Evolutionary conservation across 64 coral and sea anemone species (phyloP), one percentile per base, ranked within the genome.

Genomic region (Stylophora pistillata): DNA sequence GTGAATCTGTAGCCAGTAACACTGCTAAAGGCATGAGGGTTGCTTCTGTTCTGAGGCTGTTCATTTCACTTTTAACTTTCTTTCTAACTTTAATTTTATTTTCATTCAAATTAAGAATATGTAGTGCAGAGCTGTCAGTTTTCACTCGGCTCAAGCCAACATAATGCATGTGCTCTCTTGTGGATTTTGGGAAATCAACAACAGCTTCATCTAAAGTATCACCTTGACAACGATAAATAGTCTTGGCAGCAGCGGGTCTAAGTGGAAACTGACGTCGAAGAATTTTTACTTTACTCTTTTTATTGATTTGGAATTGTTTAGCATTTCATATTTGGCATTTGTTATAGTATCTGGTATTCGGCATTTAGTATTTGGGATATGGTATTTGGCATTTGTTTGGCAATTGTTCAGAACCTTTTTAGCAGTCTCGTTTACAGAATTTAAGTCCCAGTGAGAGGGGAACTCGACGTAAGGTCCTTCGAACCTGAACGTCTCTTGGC

Each of bases 31-130:
- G 79, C 27, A 17, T 5, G 9, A 82, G 56, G 13, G 6, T n/a
- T 82, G 52, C 53, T 82, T 82, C 78, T 25, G 74, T 77, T 80
- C 78, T 80, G 9, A 80, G 56, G 1, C 78, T 41, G 4, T 5
- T 15, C 78, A 80, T 80, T 80, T 80, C 78, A 53, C 18, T 23
- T 55, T 56, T 17, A 56, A 80, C 78, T 53, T 41, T 55, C 32
- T 80, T 4, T 6, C 78, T 80, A 23, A 80, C 78, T 5, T 55
- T 53, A 2, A 80, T 80, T 80, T 80, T 80, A 4, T 58, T 56
- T 80, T 80, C 78, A 80, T 55, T 80, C 15, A 80, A 55, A 55
- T 80, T 80, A 2, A 80, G 47, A 55, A 80, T 54, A 80, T 80
- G 68, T 71, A 71, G 68, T 23, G 20, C 28, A 23, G 68, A 71